phyloP scores from a whole-genome alignment of 92 coral and sea anemone genomes.

The Heliopora coerulea region DNA sequence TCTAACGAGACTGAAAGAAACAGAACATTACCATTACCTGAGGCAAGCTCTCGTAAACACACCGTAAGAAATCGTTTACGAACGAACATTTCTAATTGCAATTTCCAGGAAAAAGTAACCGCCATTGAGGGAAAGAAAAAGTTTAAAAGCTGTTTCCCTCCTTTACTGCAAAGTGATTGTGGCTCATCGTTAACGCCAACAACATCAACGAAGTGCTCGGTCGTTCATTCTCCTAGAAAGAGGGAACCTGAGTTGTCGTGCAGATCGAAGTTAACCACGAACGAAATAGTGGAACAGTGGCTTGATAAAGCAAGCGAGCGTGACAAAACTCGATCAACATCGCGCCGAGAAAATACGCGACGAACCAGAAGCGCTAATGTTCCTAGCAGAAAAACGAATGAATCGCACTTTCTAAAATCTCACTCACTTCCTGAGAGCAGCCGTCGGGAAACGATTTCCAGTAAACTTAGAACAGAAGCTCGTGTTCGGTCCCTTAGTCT shows the following conservation, averaged over 20 bases:
- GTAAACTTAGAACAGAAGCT: background rate
- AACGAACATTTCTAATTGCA: background rate
- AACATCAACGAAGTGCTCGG: background rate
- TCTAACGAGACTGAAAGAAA: background rate
- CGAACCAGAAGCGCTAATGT: background rate
- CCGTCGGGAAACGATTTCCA: background rate
- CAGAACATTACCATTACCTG: too few species aligned
- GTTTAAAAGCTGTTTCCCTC: slow-evolving; percentile 1
- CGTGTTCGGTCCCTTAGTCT: slow-evolving; percentile 3
- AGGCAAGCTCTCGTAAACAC: too few species aligned
- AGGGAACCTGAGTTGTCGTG: background rate
- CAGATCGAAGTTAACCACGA: background rate
- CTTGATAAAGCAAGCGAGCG: background rate
- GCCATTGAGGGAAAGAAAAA: background rate
- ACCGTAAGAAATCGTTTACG: background rate
- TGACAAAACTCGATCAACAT: background rate
- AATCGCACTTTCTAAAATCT: background rate
- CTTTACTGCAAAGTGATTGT: background rate
- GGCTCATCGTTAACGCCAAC: background rate
- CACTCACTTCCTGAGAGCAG: background rate
- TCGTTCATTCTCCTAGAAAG: background rate
- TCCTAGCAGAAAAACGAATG: background rate
- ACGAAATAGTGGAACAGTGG: slow-evolving; percentile 7
- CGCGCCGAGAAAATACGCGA: background rate
- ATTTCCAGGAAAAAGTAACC: background rate